Evolutionary conservation across 2,888 invertebrate genomes (phyloP), one percentile per base, ranked within the genome.

Genomic region (Ypsolopha scabrella): DNA sequence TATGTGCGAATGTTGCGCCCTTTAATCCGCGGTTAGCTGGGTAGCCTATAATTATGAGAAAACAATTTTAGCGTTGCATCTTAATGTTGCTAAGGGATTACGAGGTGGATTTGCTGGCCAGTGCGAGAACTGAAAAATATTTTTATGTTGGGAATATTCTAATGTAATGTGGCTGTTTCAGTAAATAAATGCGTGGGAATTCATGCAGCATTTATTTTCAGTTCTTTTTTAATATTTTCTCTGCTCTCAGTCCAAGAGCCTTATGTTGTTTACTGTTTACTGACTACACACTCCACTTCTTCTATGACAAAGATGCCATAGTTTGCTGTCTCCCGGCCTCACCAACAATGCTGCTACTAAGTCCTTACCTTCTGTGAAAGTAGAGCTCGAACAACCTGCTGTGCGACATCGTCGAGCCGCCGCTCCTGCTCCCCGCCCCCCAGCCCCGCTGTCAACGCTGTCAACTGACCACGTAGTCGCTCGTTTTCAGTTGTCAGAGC

Each of bases 291-390:
- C 24, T n/a, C n/a, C n/a, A n/a, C n/a, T n/a, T n/a, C n/a, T n/a
- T n/a, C n/a, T n/a, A n/a, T n/a, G n/a, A n/a, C 9, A 6, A 6
- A 37, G 37, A 6, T 37, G 6, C 9, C 9, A 9, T 6, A 37
- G 37, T 9, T 37, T 37, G 2, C 38, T 6, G 8, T n/a, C 6
- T 38, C 38, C 2, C 9, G n/a, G 1, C 8, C n/a, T n/a, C 38
- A 6, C 6, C 38, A 10, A 6, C 6, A 38, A 24, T 24, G 24
- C 24, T 24, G 24, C n/a, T 39, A 39, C 39, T 24, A 11, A 14
- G n/a, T n/a, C n/a, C 52, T 62, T 73, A 94, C 94, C 91, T 94
- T 95, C 87, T 95, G 95, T 48, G 93, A 92, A 60, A 95, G 89
- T 57, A 95, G 87, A 49, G 94, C 94, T 62, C 93, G 90, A 53